phyloP scores from a whole-genome alignment of 2,113 vertebrate species.

The Grammomys surdaster region DNA sequence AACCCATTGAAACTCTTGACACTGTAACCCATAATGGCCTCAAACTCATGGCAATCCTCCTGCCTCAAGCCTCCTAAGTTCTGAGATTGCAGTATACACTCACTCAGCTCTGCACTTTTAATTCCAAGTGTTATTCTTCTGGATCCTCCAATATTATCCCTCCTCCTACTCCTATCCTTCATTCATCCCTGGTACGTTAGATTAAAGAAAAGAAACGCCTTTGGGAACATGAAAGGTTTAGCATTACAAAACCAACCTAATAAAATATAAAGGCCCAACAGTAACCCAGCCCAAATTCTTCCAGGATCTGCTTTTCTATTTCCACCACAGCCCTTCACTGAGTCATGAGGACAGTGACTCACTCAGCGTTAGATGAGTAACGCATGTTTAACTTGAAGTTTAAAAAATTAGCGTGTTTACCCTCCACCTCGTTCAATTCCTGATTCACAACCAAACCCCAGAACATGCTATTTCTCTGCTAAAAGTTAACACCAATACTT shows the following conservation, averaged over 20 bases:
- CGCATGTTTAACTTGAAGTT: slow-evolving; percentile 54
- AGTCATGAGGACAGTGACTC: slow-evolving; percentile 73
- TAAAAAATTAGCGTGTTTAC: slow-evolving; percentile 52
- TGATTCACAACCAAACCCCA: slow-evolving; percentile 57
- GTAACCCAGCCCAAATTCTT: slow-evolving; percentile 39
- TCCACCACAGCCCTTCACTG: slow-evolving; percentile 44
- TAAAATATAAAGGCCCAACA: slow-evolving; percentile 27
- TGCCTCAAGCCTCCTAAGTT: not conserved
- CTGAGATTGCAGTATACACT: not conserved
- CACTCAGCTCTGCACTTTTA: not conserved
- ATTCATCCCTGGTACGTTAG: not conserved
- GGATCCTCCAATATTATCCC: not conserved
- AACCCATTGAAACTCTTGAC: not conserved
- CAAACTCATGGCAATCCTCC: not conserved
- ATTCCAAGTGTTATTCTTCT: not conserved
- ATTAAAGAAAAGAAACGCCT: not conserved
- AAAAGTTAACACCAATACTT: slow-evolving; percentile 15
- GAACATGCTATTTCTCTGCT: not conserved
- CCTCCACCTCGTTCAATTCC: slow-evolving; percentile 57
- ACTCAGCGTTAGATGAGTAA: not conserved
- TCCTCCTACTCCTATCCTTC: not conserved
- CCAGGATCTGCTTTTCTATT: slow-evolving; percentile 58
- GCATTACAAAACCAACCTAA: slow-evolving; percentile 19
- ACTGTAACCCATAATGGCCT: not conserved
- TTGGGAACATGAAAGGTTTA: slow-evolving; percentile 16